A percentile compares a stretch with the other conserved stretches of the same genome.
Conservation (phyloP, 2,888 invertebrate species). For the Eupithecia dodoneata region DNA sequence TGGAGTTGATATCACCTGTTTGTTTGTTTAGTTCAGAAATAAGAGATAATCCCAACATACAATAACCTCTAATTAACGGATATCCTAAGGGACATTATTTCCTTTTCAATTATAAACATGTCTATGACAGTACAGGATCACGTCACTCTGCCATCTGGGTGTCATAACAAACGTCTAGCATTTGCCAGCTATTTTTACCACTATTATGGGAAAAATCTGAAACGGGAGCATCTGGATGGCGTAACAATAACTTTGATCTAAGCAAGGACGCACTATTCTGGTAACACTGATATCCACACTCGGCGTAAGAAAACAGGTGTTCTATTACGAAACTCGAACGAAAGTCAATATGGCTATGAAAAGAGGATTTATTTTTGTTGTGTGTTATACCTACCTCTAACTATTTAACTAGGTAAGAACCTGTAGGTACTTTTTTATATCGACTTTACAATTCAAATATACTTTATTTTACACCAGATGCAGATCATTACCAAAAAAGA, state of each 20-base stretch:
- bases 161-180: conserved; percentile 8
- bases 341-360: background rate
- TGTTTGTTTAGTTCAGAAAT: background rate
- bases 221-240: conserved; percentile 31
- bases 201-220: conserved; percentile 19
- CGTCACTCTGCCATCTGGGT: conserved; percentile 13
- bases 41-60: background rate
- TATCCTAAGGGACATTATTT: background rate
- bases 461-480: no score
- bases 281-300: conserved; percentile 16
- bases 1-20: no score
- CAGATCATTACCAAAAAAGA: no score
- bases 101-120: conserved; percentile 1
- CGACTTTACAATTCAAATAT: no score
- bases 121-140: background rate
- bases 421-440: no score
- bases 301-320: conserved; percentile 5
- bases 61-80: background rate
- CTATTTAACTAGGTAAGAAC: no score
- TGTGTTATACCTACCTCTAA: no score
- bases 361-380: background rate
- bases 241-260: conserved; percentile 34
- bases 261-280: conserved; percentile 32
- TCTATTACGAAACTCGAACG: background rate
- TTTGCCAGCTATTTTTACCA: conserved; percentile 23